A percentile compares a stretch with the other conserved stretches of the same genome.
phyloP scores from a whole-genome alignment of 2,888 invertebrate genomes.

The Electrophaes corylata region DNA sequence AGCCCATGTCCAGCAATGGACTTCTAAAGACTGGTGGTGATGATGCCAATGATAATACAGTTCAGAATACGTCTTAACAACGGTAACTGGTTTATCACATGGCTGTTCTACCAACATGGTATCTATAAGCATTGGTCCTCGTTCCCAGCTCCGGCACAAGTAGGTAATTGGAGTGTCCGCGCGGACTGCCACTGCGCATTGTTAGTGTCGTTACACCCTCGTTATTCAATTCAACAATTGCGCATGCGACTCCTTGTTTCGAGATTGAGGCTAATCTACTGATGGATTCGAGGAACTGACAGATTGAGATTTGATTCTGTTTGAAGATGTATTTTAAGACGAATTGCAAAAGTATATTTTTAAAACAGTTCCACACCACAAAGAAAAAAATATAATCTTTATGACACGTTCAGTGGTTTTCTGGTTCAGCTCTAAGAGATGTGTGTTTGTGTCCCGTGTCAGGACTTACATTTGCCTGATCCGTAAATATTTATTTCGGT shows the following conservation, averaged over 20 bases:
- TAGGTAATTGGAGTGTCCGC: constrained; percentile 72
- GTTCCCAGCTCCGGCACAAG: constrained; percentile 74
- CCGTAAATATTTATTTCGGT: too few relatives aligned
- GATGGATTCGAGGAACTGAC: neutral
- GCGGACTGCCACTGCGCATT: constrained; percentile 60
- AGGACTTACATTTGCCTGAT: too few relatives aligned
- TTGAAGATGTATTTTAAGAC: neutral
- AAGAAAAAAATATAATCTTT: too few relatives aligned
- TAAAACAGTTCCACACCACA: too few relatives aligned
- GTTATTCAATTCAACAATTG: constrained; percentile 80
- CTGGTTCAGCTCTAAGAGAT: too few relatives aligned
- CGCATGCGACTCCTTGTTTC: constrained; percentile 70
- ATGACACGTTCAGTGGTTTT: too few relatives aligned
- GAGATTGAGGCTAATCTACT: constrained; percentile 70
- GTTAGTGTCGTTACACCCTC: constrained; percentile 79
- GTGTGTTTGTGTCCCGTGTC: too few relatives aligned
- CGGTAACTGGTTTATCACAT: neutral
- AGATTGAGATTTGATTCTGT: neutral
- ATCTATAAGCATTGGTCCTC: constrained; percentile 18
- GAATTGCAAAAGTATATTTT: too few relatives aligned
- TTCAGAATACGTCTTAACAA: neutral
- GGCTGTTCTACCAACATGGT: neutral
- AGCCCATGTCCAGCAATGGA: too few relatives aligned
- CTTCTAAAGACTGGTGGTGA: too few relatives aligned
- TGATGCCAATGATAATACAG: neutral